These are phyloP conservation scores for Pandion haliaetus DNA, from an alignment of 2,113 vertebrate species.

Conservation along the genomic window DNA sequence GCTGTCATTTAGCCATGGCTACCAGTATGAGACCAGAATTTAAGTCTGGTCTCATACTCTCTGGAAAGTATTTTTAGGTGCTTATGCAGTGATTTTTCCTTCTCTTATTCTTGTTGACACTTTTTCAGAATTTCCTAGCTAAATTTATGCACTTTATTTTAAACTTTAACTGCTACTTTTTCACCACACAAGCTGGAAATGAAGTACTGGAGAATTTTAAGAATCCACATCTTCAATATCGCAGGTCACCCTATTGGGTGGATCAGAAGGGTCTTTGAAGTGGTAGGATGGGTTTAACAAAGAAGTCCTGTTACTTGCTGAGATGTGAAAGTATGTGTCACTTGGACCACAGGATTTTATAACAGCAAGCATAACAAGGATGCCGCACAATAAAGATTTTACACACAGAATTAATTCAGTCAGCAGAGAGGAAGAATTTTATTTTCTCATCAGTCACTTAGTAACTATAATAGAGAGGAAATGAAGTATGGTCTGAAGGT, in stretches of 20 bases:
- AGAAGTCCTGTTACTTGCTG: neutral
- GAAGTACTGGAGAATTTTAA: neutral
- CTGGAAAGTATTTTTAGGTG: neutral
- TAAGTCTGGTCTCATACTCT: neutral
- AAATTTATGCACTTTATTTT: neutral
- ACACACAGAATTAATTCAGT: neutral
- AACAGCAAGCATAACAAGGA: neutral
- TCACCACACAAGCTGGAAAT: neutral
- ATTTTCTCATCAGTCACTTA: neutral
- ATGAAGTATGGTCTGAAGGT: neutral
- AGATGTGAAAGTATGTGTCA: neutral
- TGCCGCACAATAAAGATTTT: neutral
- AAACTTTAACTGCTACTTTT: neutral
- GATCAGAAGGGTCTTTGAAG: neutral
- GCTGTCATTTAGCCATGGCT: neutral
- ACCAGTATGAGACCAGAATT: neutral
- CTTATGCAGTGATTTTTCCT: neutral
- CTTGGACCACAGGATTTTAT: neutral
- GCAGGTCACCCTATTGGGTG: neutral
- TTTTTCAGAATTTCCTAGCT: neutral
- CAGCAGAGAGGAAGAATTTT: neutral
- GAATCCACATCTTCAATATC: neutral
- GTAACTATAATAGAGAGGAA: neutral
- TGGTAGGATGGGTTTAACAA: neutral
- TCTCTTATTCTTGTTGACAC: neutral